phyloP scores from a whole-genome alignment of 1,140 invertebrate species.

The Sitophilus oryzae region DNA sequence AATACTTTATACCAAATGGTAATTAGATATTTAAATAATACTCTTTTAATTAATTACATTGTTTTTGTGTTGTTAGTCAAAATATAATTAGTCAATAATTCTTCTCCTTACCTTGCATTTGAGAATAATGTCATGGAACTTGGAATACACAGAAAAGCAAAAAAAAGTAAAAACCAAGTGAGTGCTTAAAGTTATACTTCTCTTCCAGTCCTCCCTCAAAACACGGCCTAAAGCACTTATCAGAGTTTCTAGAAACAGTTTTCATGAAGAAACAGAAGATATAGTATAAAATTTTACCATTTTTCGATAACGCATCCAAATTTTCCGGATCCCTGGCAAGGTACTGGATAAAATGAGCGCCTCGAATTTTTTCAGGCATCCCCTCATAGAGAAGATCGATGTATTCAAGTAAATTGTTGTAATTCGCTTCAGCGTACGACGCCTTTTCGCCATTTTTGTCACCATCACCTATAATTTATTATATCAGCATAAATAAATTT shows the following conservation, averaged over 20 bases:
- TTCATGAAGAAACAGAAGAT: not conserved
- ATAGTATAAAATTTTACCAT: conserved; percentile 56
- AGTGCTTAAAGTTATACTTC: conserved; percentile 91
- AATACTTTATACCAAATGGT: too few species aligned
- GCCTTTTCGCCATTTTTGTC: conserved; percentile 25
- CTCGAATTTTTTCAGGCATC: conserved; percentile 86
- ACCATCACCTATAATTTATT: conserved; percentile 18
- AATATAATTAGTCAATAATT: too few species aligned
- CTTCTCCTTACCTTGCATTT: conserved; percentile 87
- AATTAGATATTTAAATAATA: too few species aligned
- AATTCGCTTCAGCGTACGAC: conserved; percentile 49
- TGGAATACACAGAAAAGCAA: conserved; percentile 93
- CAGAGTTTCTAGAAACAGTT: conserved; percentile 73
- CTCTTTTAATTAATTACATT: too few species aligned
- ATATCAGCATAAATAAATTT: too few species aligned
- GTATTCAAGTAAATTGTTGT: conserved; percentile 87
- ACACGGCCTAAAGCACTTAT: conserved; percentile 91
- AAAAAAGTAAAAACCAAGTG: conserved; percentile 97
- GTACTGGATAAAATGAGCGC: conserved; percentile 85
- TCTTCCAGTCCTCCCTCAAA: conserved; percentile 93
- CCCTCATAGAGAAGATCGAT: conserved; percentile 96
- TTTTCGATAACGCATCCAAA: conserved; percentile 84
- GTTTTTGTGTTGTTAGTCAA: too few species aligned
- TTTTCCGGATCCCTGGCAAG: conserved; percentile 90
- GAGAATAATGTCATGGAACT: conserved; percentile 89